phyloP scores from a whole-genome alignment of 2,888 invertebrate genomes.

The Pristionchus japonicus region DNA sequence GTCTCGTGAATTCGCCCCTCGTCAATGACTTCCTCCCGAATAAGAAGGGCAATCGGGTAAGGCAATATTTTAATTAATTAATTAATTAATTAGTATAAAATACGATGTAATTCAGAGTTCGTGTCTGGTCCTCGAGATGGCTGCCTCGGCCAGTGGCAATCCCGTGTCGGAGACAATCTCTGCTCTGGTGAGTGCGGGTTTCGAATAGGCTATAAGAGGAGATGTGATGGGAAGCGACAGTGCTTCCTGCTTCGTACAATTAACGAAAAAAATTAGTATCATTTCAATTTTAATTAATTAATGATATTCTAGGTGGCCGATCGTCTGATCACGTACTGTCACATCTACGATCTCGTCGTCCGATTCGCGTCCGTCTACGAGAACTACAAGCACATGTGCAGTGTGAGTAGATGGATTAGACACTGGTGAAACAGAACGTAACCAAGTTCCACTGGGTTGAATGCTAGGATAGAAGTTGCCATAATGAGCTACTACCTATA shows the following conservation, averaged over 20 bases:
- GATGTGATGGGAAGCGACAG: too few species aligned
- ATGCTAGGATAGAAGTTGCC: too few species aligned
- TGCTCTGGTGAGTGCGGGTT: neutral
- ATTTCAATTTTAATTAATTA: neutral
- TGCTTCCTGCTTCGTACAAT: too few species aligned
- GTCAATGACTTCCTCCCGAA: constrained; percentile 44
- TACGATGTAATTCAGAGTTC: neutral
- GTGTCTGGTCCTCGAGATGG: constrained; percentile 20
- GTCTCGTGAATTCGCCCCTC: constrained; percentile 64
- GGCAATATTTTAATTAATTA: neutral
- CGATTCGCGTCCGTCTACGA: constrained; percentile 65
- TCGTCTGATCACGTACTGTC: constrained; percentile 59
- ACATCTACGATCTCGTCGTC: constrained; percentile 67
- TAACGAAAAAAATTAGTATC: too few species aligned
- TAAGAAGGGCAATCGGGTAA: constrained; percentile 41
- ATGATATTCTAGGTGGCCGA: constrained; percentile 49
- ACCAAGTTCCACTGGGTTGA: too few species aligned
- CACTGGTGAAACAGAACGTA: too few species aligned
- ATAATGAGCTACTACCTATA: too few species aligned
- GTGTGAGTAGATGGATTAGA: constrained; percentile 55
- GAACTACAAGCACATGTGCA: constrained; percentile 60
- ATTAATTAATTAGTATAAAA: neutral
- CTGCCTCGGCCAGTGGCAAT: neutral
- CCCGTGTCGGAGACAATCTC: constrained; percentile 30
- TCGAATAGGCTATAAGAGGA: neutral